Base-by-base conservation (phyloP, 1,140 invertebrate genomes). In the Brachionus manjavacas region DNA sequence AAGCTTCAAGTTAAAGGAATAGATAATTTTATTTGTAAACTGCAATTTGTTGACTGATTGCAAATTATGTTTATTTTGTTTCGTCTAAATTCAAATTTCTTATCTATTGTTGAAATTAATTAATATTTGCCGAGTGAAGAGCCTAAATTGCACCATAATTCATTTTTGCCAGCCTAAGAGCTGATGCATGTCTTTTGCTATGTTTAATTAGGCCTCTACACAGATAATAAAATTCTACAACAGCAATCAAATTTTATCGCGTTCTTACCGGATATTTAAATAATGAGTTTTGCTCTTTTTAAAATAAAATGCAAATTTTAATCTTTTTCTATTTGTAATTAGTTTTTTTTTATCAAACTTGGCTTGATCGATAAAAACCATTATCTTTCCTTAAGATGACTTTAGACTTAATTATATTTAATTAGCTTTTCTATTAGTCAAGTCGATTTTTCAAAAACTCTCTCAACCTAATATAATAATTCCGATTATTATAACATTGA, bases 21-120 rank as follows among this genome's bases (percentile, higher is more conserved):
- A 68, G 66, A 68, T 68, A 68, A 68, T 68, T 68, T 68, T 68
- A 68, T 68, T 68, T 68, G 66, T 68, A 72, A 72, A 72, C 35
- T 39, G 39, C 39, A 41, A 39, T 72, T 72, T 72, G 68, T 72
- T 72, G 68, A 72, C 68, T 72, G 68, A 72, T 72, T 72, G 68
- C 28, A 72, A 72, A 72, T 72, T 68, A 41, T 72, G 68, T 72
- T 72, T 41, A 72, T 72, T 72, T 72, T 41, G 31, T 39, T 41
- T 72, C 39, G 16, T 72, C 68, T 68, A 31, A 72, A 46, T 46
- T 46, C 43, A 12, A 46, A 46, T 46, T 72, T 72, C 39, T 39
- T 28, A 31, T 68, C 66, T 31, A 68, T 68, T 68, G 66, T 68
- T 68, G 66, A 41, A 72, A 72, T 72, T 72, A 72, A 72, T 72